Percentiles rank a stretch among this genome's conserved stretches.
Conservation (phyloP, 2,113 vertebrate genomes). For the Smithornis capensis region DNA sequence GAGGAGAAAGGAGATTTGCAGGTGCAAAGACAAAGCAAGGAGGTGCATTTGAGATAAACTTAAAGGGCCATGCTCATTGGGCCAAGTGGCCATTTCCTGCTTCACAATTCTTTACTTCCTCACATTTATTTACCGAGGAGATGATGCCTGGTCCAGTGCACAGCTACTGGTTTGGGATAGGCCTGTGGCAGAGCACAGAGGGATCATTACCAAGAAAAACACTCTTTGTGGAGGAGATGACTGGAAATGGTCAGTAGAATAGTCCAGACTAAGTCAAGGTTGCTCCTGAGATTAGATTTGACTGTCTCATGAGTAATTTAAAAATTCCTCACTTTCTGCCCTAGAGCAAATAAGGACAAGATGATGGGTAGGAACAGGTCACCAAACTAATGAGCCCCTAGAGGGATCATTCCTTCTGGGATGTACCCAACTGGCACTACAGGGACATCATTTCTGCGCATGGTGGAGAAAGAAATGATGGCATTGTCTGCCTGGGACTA, state of each 20-base stretch:
- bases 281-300: not conserved
- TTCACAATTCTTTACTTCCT: slow-evolving; percentile 26
- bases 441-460: not conserved
- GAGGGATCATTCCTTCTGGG: not conserved
- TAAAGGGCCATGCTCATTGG: slow-evolving; percentile 51
- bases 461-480: not conserved
- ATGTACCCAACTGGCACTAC: not conserved
- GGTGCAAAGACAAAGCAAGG: slow-evolving; percentile 63
- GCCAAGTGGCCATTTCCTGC: slow-evolving; percentile 65
- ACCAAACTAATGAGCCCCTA: not conserved
- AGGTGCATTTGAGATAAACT: slow-evolving; percentile 39
- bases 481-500: not conserved
- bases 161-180: not conserved
- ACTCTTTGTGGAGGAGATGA: not conserved
- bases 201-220: not conserved
- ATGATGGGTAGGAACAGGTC: not conserved
- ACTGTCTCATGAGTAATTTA: not conserved
- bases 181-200: not conserved
- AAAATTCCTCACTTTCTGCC: not conserved
- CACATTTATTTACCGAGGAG: not conserved
- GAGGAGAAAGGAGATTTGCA: slow-evolving; percentile 63
- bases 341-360: not conserved
- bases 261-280: not conserved
- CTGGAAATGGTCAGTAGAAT: not conserved
- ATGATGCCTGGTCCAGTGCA: accelerated